These are phyloP conservation scores for Oreohelix idahoensis DNA, from an alignment of 1,140 invertebrate genomes.

Conservation along the genomic window DNA sequence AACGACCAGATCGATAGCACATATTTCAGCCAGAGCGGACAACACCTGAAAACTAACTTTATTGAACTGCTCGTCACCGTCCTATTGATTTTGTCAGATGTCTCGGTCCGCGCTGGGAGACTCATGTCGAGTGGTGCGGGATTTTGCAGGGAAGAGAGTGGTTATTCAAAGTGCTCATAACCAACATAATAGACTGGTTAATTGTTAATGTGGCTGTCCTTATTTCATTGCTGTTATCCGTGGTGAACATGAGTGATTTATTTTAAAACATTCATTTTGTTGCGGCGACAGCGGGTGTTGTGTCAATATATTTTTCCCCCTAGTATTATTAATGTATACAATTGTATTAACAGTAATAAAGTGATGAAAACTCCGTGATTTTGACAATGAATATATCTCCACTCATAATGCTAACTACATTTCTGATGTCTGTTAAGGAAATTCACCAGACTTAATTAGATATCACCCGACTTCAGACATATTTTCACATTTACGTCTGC, in stretches of 20 bases:
- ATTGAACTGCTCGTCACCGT: slow-evolving; percentile 1
- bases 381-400: no score
- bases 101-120: neutral
- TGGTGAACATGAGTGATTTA: neutral
- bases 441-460: no score
- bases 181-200: slow-evolving; percentile 8
- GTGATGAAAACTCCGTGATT: neutral
- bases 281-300: neutral
- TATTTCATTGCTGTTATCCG: neutral
- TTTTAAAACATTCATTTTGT: no score
- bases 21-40: neutral
- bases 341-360: neutral
- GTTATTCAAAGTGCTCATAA: slow-evolving; percentile 2
- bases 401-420: no score
- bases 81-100: neutral
- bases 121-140: neutral
- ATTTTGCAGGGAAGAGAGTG: neutral
- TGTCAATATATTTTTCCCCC: neutral
- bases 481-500: no score
- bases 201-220: slow-evolving; percentile 14
- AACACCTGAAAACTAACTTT: slow-evolving; percentile 15
- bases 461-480: no score
- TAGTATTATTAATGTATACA: neutral
- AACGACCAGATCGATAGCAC: slow-evolving; percentile 2
- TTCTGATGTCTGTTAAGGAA: no score